These are phyloP conservation scores for Julus scandinavius DNA, from an alignment of 2,888 invertebrate genomes.

Conservation along the genomic window DNA sequence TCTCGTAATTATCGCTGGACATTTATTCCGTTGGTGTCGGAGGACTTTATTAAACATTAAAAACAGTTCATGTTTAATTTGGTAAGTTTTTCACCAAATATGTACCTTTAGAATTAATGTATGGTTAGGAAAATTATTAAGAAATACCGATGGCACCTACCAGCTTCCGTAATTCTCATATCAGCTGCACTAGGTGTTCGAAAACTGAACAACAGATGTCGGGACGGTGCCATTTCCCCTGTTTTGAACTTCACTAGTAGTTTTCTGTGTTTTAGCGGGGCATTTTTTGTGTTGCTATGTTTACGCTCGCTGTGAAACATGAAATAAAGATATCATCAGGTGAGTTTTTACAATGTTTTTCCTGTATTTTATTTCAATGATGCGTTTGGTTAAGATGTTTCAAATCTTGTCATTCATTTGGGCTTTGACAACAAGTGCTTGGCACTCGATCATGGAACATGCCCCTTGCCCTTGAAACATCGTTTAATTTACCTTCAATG, in stretches of 20 bases:
- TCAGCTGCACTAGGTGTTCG: background rate
- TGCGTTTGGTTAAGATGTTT: too few relatives aligned
- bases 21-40: too few relatives aligned
- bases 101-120: too few relatives aligned
- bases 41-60: too few relatives aligned
- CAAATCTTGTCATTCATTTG: too few relatives aligned
- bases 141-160: background rate
- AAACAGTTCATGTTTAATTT: too few relatives aligned
- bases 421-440: background rate
- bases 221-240: background rate
- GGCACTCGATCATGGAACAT: background rate
- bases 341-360: background rate
- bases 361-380: background rate
- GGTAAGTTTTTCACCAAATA: too few relatives aligned
- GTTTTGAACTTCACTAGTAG: background rate
- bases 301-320: background rate
- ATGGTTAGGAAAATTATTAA: background rate
- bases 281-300: background rate
- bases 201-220: slow-evolving; percentile 21
- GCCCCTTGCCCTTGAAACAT: background rate
- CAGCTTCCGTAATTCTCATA: background rate
- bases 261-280: background rate
- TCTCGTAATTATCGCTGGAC: too few relatives aligned
- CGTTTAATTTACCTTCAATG: too few relatives aligned
- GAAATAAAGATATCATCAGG: background rate